phyloP scores from a whole-genome alignment of 2,797 vertebrate species.

The Lutjanus argentimaculatus region DNA sequence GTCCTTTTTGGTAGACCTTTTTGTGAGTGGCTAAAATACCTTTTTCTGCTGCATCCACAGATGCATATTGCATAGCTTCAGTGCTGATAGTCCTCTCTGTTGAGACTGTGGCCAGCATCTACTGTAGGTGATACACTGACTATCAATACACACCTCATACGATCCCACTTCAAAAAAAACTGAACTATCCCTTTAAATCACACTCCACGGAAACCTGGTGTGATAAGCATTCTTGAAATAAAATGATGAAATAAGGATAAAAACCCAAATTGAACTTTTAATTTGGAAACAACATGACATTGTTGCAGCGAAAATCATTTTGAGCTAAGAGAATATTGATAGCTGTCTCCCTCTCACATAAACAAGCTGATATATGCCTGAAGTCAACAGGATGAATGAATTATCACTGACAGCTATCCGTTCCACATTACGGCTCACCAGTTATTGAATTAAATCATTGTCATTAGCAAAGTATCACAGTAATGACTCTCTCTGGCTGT shows the following conservation, averaged over 20 bases:
- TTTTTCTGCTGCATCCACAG: too few relatives aligned
- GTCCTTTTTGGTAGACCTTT: too few relatives aligned
- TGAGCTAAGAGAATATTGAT: slow-evolving; percentile 44
- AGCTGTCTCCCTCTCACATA: slow-evolving; percentile 43
- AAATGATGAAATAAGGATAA: slow-evolving; percentile 7
- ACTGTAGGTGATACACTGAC: too few relatives aligned
- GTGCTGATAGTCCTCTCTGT: too few relatives aligned
- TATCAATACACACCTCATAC: too few relatives aligned
- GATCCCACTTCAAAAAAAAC: too few relatives aligned
- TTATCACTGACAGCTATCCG: slow-evolving; percentile 67
- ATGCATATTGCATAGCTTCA: too few relatives aligned
- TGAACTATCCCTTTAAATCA: too few relatives aligned
- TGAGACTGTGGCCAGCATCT: too few relatives aligned
- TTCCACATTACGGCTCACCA: slow-evolving; percentile 57
- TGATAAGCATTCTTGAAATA: slow-evolving; percentile 19
- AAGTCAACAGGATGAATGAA: slow-evolving; percentile 61
- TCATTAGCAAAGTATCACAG: slow-evolving; percentile 39
- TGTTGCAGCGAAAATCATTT: slow-evolving; percentile 18
- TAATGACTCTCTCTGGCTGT: slow-evolving; percentile 39
- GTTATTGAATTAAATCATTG: slow-evolving; percentile 68
- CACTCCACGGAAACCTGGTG: not conserved
- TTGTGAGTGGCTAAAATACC: too few relatives aligned
- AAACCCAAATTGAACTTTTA: slow-evolving; percentile 24
- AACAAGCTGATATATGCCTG: slow-evolving; percentile 55
- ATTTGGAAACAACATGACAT: not conserved